Evolutionary conservation across 2,888 invertebrate species (phyloP), one percentile per base, ranked within the genome.

Genomic region (Tiliacea citrago): DNA sequence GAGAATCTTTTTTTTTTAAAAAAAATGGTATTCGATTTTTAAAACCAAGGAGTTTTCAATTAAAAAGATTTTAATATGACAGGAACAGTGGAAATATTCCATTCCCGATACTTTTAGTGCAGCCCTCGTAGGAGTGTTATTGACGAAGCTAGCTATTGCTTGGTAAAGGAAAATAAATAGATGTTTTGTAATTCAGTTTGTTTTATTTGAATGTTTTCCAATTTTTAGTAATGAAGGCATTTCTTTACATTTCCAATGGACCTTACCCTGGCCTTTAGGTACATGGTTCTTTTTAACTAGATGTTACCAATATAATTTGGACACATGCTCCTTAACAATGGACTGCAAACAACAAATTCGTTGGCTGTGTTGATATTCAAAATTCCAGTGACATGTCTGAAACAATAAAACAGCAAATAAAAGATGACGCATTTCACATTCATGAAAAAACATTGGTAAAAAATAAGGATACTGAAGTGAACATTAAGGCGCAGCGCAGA

Each of bases 341-440:
- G 13, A 21, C 49, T 75, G 29, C 47, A 42, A 35, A 12, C n/a
- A 21, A 6, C 9, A 35, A 39, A 73, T 60, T 18, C 1, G 35
- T 55, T 8, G 39, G n/a, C 9, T 2, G 0, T 10, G 1, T 74
- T 24, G 24, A 18, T 58, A 10, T n/a, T 88, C 72, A 95, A 88
- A 95, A 95, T 63, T 94, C 95, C 81, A 95, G 53, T 73, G 95
- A 94, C 29, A 88, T 86, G 91, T 93, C 95, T 95, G 94, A 82
- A 95, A 95, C 79, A 86, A 85, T 79, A 79, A 66, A 73, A 45
- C 18, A 0, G 18, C 8, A 29, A 55, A 16, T 51, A 5, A 16
- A 62, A 24, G 8, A 16, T 7, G 3, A 42, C 60, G 13, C n/a
- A n/a, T 29, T 47, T n/a, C 12, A 45, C 16, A n/a, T 8, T 45